Conservation (phyloP, 1,140 invertebrate genomes). For the Sweltsa coloradensis region DNA sequence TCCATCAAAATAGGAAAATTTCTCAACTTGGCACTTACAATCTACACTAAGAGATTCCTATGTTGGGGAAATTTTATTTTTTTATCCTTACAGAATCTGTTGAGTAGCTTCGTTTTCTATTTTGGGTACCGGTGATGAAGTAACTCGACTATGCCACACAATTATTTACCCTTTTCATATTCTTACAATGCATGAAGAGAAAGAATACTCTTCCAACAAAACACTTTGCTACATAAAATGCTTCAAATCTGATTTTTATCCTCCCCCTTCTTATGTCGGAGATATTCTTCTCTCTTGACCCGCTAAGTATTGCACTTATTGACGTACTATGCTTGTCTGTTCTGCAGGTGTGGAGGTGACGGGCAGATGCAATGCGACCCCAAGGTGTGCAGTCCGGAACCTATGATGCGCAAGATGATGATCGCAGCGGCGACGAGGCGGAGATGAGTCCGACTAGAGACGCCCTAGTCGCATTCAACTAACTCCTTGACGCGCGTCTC, state of each 20-base stretch:
- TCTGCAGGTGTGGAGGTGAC: conserved; percentile 68
- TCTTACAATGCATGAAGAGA: background rate
- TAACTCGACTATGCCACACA: background rate
- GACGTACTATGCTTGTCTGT: conserved; percentile 10
- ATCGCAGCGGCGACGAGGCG: conserved; percentile 54
- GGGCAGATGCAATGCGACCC: conserved; percentile 91
- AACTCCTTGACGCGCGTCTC: too few species aligned
- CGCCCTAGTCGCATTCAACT: too few species aligned
- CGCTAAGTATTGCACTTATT: too few species aligned
- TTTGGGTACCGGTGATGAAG: too few species aligned
- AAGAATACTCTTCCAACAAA: background rate
- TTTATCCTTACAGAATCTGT: too few species aligned
- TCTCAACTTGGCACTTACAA: too few species aligned
- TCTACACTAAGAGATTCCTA: too few species aligned
- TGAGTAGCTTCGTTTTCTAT: too few species aligned
- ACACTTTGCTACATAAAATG: background rate
- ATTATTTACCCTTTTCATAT: background rate
- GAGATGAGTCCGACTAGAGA: conserved; percentile 26
- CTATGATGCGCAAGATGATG: conserved; percentile 79
- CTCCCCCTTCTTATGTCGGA: background rate
- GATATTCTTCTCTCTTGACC: too few species aligned
- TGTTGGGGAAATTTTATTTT: too few species aligned
- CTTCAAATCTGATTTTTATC: background rate
- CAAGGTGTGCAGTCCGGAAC: conserved; percentile 71
- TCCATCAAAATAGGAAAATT: too few species aligned